Evolutionary conservation across 1,140 invertebrate species (phyloP).

Genomic region (Tetraneura akinire): DNA sequence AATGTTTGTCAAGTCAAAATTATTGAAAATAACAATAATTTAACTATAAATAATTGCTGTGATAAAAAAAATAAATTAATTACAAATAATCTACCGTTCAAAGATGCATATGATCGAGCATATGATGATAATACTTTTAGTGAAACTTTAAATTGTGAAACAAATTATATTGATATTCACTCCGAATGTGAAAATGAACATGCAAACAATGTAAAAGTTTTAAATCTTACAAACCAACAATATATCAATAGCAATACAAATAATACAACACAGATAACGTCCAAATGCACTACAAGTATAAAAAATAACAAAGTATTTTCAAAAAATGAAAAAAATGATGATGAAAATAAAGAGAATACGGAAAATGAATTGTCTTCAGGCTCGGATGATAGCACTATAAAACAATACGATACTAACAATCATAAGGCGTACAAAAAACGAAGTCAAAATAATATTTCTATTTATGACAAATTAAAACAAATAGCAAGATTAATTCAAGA

Average conservation of each 20-base stretch:
- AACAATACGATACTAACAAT: neutral
- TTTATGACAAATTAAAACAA: slow-evolving; percentile 11
- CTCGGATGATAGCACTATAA: slow-evolving; percentile 41
- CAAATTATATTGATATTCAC: neutral
- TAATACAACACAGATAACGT: too few species aligned
- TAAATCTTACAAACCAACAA: neutral
- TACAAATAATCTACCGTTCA: neutral
- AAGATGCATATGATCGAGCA: neutral
- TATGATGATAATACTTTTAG: too few species aligned
- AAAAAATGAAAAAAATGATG: neutral
- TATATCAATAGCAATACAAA: too few species aligned
- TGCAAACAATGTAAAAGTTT: neutral
- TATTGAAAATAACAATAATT: neutral
- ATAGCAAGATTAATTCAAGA: slow-evolving; percentile 26
- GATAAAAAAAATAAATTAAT: neutral
- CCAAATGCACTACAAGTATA: too few species aligned
- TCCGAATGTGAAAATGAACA: neutral
- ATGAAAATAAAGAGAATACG: neutral
- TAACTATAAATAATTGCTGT: neutral
- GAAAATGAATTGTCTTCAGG: slow-evolving; percentile 3
- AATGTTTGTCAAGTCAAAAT: neutral
- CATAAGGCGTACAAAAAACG: neutral
- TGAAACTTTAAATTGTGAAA: neutral
- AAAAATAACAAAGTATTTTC: neutral
- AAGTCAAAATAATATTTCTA: neutral